These are phyloP conservation scores for Panopea generosa DNA, from an alignment of 2,888 invertebrate genomes.

Conservation along the genomic window DNA sequence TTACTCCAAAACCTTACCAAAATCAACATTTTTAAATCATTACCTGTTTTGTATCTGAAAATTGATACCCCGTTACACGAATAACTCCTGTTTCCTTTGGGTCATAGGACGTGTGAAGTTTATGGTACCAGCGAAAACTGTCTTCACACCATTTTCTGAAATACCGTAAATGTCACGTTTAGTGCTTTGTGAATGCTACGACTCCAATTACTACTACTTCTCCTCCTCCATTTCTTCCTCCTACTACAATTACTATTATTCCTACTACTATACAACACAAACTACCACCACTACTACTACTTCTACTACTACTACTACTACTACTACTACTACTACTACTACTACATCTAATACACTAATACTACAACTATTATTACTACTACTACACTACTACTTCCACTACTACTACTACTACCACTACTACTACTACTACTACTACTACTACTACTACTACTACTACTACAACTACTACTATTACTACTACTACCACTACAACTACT, in stretches of 20 bases:
- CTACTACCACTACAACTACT: neutral
- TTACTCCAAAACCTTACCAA: no score
- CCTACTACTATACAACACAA: no score
- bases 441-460: constrained; percentile 10
- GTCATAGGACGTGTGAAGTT: constrained; percentile 23
- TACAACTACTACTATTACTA: constrained; percentile 8
- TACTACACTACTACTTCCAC: constrained; percentile 1
- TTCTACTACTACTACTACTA: constrained; percentile 3
- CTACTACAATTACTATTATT: no score
- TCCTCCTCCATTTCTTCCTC: no score
- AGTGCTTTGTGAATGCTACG: no score
- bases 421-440: constrained; percentile 12
- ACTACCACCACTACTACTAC: no score
- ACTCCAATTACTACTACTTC: no score
- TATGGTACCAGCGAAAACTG: constrained; percentile 47
- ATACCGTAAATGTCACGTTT: no score
- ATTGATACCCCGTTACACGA: constrained; percentile 48
- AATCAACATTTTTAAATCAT: no score
- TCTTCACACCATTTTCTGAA: constrained; percentile 46
- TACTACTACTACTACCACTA: constrained; percentile 7
- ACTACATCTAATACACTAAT: neutral
- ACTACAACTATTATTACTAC: no score
- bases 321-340: constrained; percentile 2
- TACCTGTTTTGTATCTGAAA: constrained; percentile 11
- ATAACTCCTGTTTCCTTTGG: constrained; percentile 40